Conservation (phyloP, 2,888 invertebrate genomes). For the Lepas anatifera region DNA sequence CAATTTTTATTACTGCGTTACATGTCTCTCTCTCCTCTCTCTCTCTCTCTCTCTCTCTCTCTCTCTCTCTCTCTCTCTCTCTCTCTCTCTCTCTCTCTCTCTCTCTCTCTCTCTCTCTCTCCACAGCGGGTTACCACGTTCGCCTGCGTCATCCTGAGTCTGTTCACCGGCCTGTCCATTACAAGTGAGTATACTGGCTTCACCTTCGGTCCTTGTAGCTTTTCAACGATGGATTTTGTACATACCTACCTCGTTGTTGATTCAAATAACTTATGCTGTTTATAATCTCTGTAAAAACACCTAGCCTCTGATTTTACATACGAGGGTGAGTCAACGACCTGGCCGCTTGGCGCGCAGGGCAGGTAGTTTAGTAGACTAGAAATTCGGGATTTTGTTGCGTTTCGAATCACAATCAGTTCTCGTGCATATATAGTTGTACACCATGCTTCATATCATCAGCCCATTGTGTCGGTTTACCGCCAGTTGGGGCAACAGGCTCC, state of each 20-base stretch:
- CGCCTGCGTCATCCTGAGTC: slow-evolving; percentile 77
- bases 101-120: slow-evolving; percentile 33
- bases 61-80: too few relatives aligned
- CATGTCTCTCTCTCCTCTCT: too few relatives aligned
- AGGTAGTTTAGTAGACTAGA: not conserved
- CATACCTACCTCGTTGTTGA: not conserved
- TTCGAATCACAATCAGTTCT: not conserved
- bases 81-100: not conserved
- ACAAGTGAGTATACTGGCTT: slow-evolving; percentile 83
- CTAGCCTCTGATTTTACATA: not conserved
- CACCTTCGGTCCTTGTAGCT: too few relatives aligned
- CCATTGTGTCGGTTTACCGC: not conserved
- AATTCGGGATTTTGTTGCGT: not conserved
- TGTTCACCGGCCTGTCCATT: slow-evolving; percentile 86
- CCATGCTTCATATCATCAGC: not conserved
- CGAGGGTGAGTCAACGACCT: not conserved
- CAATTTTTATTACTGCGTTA: too few relatives aligned
- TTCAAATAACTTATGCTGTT: not conserved
- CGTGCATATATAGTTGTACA: not conserved
- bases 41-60: too few relatives aligned
- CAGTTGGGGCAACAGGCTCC: slow-evolving; percentile 80
- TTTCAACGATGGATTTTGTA: too few relatives aligned
- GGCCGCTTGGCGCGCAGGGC: not conserved
- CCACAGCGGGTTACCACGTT: slow-evolving; percentile 80
- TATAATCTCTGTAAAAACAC: not conserved